A percentile compares a stretch with the other conserved stretches of the same genome.
phyloP scores from a whole-genome alignment of 2,888 invertebrate species.

The Nudaria mundana region DNA sequence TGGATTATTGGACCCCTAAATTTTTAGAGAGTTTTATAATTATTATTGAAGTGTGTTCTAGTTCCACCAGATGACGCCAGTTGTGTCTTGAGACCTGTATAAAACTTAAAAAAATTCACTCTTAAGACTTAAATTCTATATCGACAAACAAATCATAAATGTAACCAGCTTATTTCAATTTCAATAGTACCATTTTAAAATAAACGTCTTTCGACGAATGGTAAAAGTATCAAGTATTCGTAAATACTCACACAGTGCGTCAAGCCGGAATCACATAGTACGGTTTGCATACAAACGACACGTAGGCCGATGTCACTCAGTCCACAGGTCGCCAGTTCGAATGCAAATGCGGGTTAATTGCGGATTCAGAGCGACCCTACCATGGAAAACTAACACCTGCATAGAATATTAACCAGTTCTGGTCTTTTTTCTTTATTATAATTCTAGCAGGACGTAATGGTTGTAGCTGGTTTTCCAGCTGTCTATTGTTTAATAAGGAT shows the following conservation, averaged over 20 bases:
- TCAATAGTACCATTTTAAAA: no score
- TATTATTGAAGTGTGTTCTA: no score
- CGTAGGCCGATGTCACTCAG: constrained; percentile 23
- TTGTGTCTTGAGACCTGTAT: no score
- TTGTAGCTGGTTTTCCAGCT: neutral
- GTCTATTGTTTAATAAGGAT: no score
- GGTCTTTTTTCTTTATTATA: constrained; percentile 15
- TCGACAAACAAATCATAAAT: no score
- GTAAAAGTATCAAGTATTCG: neutral
- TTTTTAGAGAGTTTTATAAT: no score
- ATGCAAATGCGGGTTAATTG: constrained; percentile 71
- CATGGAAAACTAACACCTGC: constrained; percentile 56
- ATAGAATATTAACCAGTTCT: constrained; percentile 52
- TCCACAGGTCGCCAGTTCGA: constrained; percentile 48
- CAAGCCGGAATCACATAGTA: constrained; percentile 1
- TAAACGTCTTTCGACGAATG: neutral
- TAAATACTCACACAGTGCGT: constrained; percentile 1
- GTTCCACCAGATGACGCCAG: no score
- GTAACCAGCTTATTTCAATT: no score
- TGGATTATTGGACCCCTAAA: no score
- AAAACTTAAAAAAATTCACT: no score
- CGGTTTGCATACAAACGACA: constrained; percentile 10
- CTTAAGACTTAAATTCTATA: no score
- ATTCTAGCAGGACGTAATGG: constrained; percentile 3
- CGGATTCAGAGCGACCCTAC: constrained; percentile 61